phyloP scores from a whole-genome alignment of 2,797 vertebrate genomes.

The Nannoperca obscura region DNA sequence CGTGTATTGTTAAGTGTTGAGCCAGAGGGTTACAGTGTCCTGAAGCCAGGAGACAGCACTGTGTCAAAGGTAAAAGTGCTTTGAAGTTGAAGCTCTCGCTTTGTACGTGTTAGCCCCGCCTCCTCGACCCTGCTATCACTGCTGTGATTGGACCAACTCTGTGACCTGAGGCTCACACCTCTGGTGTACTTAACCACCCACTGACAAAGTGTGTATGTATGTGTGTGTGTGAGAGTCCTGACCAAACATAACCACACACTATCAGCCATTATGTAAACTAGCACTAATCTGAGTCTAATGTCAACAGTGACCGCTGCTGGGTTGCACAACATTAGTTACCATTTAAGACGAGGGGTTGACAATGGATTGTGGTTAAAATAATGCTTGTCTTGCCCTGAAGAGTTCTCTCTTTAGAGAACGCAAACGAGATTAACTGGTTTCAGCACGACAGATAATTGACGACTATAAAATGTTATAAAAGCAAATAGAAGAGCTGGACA shows the following conservation, averaged over 20 bases:
- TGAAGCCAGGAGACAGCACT: constrained; percentile 39
- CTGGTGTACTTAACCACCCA: constrained; percentile 47
- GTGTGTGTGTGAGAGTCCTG: constrained; percentile 36
- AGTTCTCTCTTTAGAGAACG: constrained; percentile 21
- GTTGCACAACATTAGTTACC: constrained; percentile 45
- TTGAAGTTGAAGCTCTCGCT: constrained; percentile 40
- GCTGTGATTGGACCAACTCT: constrained; percentile 62
- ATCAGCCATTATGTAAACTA: constrained; percentile 78
- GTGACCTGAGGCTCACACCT: constrained; percentile 71
- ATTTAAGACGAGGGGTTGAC: constrained; percentile 38
- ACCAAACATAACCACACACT: constrained; percentile 67
- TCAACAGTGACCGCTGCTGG: constrained; percentile 66
- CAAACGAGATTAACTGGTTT: constrained; percentile 36
- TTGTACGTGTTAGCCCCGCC: constrained; percentile 44
- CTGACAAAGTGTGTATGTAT: constrained; percentile 31
- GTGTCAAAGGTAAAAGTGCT: constrained; percentile 68
- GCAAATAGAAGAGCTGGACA: neutral
- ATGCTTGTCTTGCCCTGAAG: constrained; percentile 6
- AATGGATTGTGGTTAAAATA: constrained; percentile 25
- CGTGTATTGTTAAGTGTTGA: constrained; percentile 28
- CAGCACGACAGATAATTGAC: neutral
- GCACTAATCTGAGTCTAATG: constrained; percentile 73
- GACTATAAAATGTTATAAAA: constrained; percentile 5
- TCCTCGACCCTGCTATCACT: constrained; percentile 8
- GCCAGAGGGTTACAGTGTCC: constrained; percentile 54